Conservation (phyloP, 92 coral and sea anemone genomes). For the Hydrozoanthus gracilis region DNA sequence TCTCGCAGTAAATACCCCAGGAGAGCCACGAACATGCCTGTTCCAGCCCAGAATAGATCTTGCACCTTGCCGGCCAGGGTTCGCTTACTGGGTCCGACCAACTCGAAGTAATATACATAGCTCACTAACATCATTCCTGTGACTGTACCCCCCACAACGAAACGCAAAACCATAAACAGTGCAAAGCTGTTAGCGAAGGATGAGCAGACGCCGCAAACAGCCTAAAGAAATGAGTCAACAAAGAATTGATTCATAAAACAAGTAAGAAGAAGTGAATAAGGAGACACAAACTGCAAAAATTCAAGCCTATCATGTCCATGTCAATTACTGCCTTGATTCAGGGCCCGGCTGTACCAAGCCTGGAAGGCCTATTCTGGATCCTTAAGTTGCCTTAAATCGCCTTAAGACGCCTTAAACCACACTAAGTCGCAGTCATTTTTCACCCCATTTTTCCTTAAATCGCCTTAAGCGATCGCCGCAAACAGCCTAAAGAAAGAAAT, state of each 20-base stretch:
- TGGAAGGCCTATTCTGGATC: too few relatives aligned
- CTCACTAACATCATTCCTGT: slow-evolving; percentile 22
- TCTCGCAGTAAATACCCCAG: slow-evolving; percentile 26
- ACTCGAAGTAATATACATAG: slow-evolving; percentile 31
- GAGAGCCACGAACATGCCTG: slow-evolving; percentile 37
- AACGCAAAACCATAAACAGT: slow-evolving; percentile 22
- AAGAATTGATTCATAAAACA: too few relatives aligned
- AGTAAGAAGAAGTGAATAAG: too few relatives aligned
- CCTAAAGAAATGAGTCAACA: neutral
- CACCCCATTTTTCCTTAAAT: too few relatives aligned
- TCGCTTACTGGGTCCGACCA: slow-evolving; percentile 26
- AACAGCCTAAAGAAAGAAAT: neutral
- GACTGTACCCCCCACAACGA: slow-evolving; percentile 33
- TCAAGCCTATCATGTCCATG: too few relatives aligned
- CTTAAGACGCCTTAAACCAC: too few relatives aligned
- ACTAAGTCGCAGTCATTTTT: too few relatives aligned
- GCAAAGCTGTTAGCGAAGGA: slow-evolving; percentile 15
- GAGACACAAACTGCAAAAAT: too few relatives aligned
- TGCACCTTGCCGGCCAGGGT: slow-evolving; percentile 41
- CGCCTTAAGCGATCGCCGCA: too few relatives aligned
- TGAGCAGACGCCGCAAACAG: slow-evolving; percentile 24
- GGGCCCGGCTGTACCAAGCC: too few relatives aligned
- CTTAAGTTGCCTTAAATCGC: too few relatives aligned
- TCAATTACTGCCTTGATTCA: too few relatives aligned
- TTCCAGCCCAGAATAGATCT: slow-evolving; percentile 22